Evolutionary conservation across 1,140 invertebrate genomes (phyloP).

Genomic region (Semibalanus balanoides): DNA sequence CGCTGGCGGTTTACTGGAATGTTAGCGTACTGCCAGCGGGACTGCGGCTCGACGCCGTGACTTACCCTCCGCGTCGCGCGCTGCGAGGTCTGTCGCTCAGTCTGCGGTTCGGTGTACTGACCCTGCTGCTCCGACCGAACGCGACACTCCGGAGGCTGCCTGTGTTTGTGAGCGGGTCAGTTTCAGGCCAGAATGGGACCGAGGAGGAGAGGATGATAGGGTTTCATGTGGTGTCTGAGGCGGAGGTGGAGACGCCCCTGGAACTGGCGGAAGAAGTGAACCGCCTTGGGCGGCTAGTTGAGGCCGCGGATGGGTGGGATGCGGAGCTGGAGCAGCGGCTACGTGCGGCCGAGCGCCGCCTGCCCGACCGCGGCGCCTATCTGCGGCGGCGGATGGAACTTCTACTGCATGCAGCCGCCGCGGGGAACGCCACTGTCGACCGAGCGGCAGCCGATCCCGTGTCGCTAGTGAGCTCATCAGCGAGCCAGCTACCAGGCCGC

Average conservation of each 20-base stretch:
- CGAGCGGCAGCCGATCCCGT: too few species aligned
- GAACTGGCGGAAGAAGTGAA: not conserved
- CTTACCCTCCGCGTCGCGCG: not conserved
- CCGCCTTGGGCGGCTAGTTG: not conserved
- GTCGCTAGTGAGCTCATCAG: too few species aligned
- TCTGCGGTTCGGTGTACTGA: not conserved
- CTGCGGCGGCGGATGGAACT: not conserved
- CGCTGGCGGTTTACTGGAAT: not conserved
- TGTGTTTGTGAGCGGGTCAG: not conserved
- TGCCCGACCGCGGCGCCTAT: not conserved
- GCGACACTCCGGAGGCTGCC: not conserved
- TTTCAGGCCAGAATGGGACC: not conserved
- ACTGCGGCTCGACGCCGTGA: not conserved
- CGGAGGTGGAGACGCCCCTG: not conserved
- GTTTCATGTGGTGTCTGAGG: not conserved
- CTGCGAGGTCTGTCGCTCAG: not conserved
- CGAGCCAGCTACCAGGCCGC: too few species aligned
- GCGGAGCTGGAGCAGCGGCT: not conserved
- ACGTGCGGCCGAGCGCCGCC: not conserved
- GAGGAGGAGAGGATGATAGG: not conserved
- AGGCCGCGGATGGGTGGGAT: not conserved
- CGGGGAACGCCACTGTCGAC: not conserved
- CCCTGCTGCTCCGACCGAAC: not conserved
- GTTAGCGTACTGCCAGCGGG: not conserved
- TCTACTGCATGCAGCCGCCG: not conserved